A percentile compares a stretch with the other conserved stretches of the same genome.
Evolutionary conservation across 2,113 vertebrate species (phyloP).

Genomic region (Malurus alboscapulatus): DNA sequence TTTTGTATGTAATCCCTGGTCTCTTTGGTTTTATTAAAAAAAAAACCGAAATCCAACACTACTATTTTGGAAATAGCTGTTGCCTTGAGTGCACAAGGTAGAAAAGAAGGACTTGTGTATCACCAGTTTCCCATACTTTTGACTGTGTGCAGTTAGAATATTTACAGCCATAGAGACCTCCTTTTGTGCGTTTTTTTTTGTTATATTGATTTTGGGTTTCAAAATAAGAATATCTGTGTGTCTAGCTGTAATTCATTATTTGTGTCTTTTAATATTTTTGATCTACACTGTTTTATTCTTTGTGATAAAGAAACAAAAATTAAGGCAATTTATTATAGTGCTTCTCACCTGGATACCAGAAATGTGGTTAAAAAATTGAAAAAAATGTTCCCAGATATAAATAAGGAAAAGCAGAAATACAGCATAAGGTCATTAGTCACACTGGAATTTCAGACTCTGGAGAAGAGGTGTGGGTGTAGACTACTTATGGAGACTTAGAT

Average conservation of each 20-base stretch:
- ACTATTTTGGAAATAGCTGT: rapidly evolving
- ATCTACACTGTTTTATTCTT: background rate
- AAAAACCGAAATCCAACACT: background rate
- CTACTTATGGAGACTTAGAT: background rate
- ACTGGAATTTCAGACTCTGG: background rate
- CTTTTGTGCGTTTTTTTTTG: background rate
- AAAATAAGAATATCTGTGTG: background rate
- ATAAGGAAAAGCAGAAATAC: background rate
- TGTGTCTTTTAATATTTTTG: background rate
- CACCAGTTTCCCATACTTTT: background rate
- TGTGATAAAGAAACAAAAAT: background rate
- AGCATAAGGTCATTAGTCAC: background rate
- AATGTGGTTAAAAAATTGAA: background rate
- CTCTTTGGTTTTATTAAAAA: background rate
- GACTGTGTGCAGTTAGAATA: background rate
- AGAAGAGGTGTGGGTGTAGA: background rate
- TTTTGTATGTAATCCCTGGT: background rate
- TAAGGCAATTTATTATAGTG: background rate
- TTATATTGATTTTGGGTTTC: background rate
- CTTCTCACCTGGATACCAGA: background rate
- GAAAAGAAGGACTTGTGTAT: background rate
- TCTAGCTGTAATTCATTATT: background rate
- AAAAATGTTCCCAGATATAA: background rate
- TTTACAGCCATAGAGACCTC: background rate
- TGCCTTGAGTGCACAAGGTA: background rate